Base-by-base conservation (phyloP, 1,140 invertebrate species). In the Drosophila nigromelanica region DNA sequence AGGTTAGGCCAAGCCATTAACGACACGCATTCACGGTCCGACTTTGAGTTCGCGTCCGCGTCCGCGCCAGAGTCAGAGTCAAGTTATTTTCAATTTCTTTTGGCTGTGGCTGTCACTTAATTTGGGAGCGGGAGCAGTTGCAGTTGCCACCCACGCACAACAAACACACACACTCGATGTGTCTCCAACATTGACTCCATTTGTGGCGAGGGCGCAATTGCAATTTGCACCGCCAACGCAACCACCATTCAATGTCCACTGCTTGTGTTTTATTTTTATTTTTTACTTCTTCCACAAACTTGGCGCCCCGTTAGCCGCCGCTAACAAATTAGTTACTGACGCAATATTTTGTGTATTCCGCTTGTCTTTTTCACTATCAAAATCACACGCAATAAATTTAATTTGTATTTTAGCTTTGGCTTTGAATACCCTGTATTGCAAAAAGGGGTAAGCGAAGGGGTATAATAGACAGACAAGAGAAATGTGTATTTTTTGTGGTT, bases 341-440 rank as follows among this genome's bases (percentile, higher is more conserved):
- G 79, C 83, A 89, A 89, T 89, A 89, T 83, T 68, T 69, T 76
- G 70, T 85, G 66, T 80, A 70, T 67, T 62, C 51, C 51, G 35
- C 71, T 77, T 78, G 67, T 78, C 70, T 73, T 74, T 14, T 35
- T 58, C 80, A 75, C 85, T 89, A 83, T 89, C 83, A 83, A 89
- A 89, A 89, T 89, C 83, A 89, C 83, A 89, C 83, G 83, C 83
- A 89, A 89, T 89, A 89, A 89, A 89, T 89, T 83, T 69, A 72
- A 89, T 80, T 89, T 83, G 69, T 54, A 45, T 48, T 76, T 52
- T 55, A 50, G 18, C 33, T 11, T 15, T 43, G 37, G 15, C 43
- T 52, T 40, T 33, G 24, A 3, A 35, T 35, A 35, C 33, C 33
- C 33, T 8, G 33, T 33, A 8, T 33, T 6, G 1, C 5, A 0